Conservation (phyloP, 2,797 vertebrate genomes). For the Apodemus agrarius region DNA sequence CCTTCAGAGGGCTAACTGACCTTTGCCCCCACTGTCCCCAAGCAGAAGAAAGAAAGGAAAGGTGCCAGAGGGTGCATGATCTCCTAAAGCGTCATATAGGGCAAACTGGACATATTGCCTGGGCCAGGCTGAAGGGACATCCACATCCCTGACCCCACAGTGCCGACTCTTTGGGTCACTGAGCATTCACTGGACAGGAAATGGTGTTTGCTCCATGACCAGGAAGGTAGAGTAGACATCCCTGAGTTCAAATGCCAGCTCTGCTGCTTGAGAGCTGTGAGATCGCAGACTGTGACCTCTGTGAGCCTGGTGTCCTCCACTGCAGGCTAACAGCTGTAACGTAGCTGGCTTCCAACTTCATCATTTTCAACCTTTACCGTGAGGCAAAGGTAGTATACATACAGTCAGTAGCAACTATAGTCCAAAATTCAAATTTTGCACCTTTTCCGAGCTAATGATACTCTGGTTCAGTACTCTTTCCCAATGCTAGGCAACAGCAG, state of each 20-base stretch:
- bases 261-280: neutral
- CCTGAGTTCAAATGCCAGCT: neutral
- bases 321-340: neutral
- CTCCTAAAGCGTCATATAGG: neutral
- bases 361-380: neutral
- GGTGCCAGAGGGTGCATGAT: neutral
- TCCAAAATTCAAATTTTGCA: neutral
- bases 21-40: neutral
- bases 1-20: neutral
- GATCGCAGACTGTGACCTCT: neutral
- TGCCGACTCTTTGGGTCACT: neutral
- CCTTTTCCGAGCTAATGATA: neutral
- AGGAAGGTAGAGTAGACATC: neutral
- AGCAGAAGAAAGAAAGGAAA: neutral
- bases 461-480: neutral
- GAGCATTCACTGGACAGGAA: neutral
- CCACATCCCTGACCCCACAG: rapidly evolving
- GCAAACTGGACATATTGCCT: neutral
- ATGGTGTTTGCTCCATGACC: neutral
- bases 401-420: neutral
- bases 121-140: neutral
- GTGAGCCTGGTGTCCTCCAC: neutral
- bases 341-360: neutral
- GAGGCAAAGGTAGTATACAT: neutral
- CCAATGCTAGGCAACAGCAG: neutral